Conservation (phyloP, 2,888 invertebrate genomes). For the Agrochola macilenta region DNA sequence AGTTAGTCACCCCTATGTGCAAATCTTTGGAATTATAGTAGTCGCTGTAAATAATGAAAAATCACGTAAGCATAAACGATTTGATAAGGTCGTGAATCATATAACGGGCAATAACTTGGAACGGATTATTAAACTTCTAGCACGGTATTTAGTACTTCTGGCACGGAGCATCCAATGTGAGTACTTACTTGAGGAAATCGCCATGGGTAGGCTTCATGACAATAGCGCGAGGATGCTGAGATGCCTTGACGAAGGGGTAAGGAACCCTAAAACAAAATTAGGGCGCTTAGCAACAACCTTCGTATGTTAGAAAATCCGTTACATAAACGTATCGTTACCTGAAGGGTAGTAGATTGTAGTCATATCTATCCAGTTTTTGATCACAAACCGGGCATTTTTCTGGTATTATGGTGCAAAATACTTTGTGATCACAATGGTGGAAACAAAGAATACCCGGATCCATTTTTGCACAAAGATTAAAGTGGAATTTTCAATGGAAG, state of each 20-base stretch:
- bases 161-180: constrained; percentile 18
- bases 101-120: constrained; percentile 19
- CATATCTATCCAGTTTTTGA: constrained; percentile 88
- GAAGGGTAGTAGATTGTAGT: constrained; percentile 94
- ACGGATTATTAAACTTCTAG: not conserved
- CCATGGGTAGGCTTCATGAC: constrained; percentile 97
- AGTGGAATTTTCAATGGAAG: constrained; percentile 78
- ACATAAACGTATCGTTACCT: constrained; percentile 86
- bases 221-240: constrained; percentile 94
- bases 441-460: constrained; percentile 97
- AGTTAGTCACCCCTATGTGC: constrained; percentile 97
- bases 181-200: constrained; percentile 95
- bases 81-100: constrained; percentile 57
- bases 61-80: constrained; percentile 39
- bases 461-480: constrained; percentile 82
- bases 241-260: constrained; percentile 96
- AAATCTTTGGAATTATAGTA: constrained; percentile 96
- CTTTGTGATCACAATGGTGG: constrained; percentile 96
- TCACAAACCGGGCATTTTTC: constrained; percentile 95
- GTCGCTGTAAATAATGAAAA: constrained; percentile 90
- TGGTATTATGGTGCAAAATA: constrained; percentile 95
- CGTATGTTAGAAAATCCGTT: constrained; percentile 47
- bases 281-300: constrained; percentile 80
- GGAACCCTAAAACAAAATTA: constrained; percentile 92
- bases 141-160: not conserved